Evolutionary conservation across 2,888 invertebrate species (phyloP).

Genomic region (Agonum fuliginosum): DNA sequence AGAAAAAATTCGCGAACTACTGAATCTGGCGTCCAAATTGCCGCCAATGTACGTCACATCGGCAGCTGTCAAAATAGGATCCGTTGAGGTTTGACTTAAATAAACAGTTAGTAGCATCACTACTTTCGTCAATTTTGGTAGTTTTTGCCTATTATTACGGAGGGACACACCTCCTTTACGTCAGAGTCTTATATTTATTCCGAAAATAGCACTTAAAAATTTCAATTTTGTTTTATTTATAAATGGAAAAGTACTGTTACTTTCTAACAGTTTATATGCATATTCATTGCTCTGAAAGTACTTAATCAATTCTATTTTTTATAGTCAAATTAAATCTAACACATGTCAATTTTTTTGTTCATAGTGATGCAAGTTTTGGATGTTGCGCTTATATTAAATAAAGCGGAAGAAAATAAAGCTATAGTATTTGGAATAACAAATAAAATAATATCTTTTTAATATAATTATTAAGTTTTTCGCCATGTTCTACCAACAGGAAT

Average conservation of each 20-base stretch:
- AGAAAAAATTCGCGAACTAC: not conserved
- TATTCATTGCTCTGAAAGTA: too few relatives aligned
- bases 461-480: too few relatives aligned
- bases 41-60: slow-evolving; percentile 2
- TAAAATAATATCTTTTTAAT: too few relatives aligned
- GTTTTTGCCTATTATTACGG: not conserved
- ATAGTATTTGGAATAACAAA: too few relatives aligned
- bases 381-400: too few relatives aligned
- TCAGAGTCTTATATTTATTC: not conserved
- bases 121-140: slow-evolving; percentile 9
- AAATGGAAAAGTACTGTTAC: not conserved
- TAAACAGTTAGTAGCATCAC: slow-evolving; percentile 8
- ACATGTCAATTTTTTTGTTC: too few relatives aligned
- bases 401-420: too few relatives aligned
- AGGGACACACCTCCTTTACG: slow-evolving; percentile 24
- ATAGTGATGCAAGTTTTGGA: too few relatives aligned
- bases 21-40: slow-evolving; percentile 35
- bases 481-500: too few relatives aligned
- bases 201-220: not conserved
- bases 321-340: too few relatives aligned
- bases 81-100: not conserved
- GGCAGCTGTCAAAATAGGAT: slow-evolving; percentile 41
- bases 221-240: not conserved
- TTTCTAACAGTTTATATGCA: slow-evolving; percentile 1
- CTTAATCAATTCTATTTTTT: too few relatives aligned